Conservation (phyloP, 2,797 vertebrate genomes). For the Nasua narica region DNA sequence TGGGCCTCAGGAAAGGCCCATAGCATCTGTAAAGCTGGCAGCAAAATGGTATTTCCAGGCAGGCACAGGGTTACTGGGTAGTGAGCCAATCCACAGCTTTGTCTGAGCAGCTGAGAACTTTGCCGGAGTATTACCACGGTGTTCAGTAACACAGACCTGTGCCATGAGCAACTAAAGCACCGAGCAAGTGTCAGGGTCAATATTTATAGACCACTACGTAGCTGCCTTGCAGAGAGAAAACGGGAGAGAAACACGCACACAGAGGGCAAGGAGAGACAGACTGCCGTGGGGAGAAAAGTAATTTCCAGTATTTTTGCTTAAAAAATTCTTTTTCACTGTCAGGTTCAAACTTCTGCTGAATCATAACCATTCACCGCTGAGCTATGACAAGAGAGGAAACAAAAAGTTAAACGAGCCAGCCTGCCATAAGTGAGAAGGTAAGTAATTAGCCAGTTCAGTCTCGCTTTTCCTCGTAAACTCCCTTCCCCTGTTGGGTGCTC, state of each 20-base stretch:
- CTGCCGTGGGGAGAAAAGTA: constrained; percentile 37
- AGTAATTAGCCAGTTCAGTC: constrained; percentile 62
- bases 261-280: constrained; percentile 42
- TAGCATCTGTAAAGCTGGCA: constrained; percentile 85
- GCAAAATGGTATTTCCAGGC: constrained; percentile 83
- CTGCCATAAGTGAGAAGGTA: constrained; percentile 64
- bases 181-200: constrained; percentile 82
- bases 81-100: constrained; percentile 81
- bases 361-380: constrained; percentile 37
- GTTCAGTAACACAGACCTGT: constrained; percentile 84
- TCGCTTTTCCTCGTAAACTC: constrained; percentile 17
- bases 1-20: constrained; percentile 73
- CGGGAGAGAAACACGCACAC: not conserved
- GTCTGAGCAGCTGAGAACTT: constrained; percentile 87
- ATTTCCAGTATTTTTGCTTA: constrained; percentile 51
- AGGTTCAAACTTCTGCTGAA: constrained; percentile 74
- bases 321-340: constrained; percentile 51
- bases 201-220: constrained; percentile 85
- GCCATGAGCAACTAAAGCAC: constrained; percentile 77
- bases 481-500: not conserved
- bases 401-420: constrained; percentile 68
- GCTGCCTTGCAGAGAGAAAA: constrained; percentile 62
- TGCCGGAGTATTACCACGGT: constrained; percentile 72
- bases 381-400: constrained; percentile 72
- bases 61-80: constrained; percentile 76